Percentiles rank a stretch among this genome's conserved stretches.
Evolutionary conservation across 2,888 invertebrate genomes (phyloP).

Genomic region (Agrotis ipsilon): DNA sequence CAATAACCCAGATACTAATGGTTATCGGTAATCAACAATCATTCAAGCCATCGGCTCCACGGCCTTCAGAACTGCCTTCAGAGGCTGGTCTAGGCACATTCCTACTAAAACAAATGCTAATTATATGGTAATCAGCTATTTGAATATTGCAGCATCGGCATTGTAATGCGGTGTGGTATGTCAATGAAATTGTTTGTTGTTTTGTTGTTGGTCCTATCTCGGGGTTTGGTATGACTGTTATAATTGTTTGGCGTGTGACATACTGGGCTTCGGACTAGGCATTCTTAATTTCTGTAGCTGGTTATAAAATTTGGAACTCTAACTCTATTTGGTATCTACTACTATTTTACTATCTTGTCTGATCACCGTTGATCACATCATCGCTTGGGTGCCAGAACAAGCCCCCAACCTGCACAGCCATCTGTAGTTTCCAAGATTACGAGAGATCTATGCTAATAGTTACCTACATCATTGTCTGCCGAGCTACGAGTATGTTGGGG

Average conservation of each 20-base stretch:
- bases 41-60: slow-evolving; percentile 60
- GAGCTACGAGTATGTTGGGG: too few relatives aligned
- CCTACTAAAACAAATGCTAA: slow-evolving; percentile 69
- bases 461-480: too few relatives aligned
- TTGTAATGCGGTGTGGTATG: slow-evolving; percentile 57
- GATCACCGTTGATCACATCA: too few relatives aligned
- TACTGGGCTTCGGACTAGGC: background rate
- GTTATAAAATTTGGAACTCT: background rate
- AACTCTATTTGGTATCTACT: too few relatives aligned
- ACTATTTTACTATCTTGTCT: too few relatives aligned
- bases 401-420: too few relatives aligned
- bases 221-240: slow-evolving; percentile 7
- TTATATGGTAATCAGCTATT: slow-evolving; percentile 70
- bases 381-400: too few relatives aligned
- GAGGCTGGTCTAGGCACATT: slow-evolving; percentile 62
- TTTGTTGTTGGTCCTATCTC: slow-evolving; percentile 21
- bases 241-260: background rate
- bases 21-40: slow-evolving; percentile 65
- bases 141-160: slow-evolving; percentile 58
- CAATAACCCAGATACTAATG: slow-evolving; percentile 50
- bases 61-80: slow-evolving; percentile 69
- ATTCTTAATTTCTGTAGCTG: background rate
- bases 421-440: too few relatives aligned
- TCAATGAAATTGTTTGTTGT: slow-evolving; percentile 54
- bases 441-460: too few relatives aligned